A percentile compares a stretch with the other conserved stretches of the same genome.
Evolutionary conservation across 2,888 invertebrate species (phyloP).

Genomic region (Tetramorium bicarinatum): DNA sequence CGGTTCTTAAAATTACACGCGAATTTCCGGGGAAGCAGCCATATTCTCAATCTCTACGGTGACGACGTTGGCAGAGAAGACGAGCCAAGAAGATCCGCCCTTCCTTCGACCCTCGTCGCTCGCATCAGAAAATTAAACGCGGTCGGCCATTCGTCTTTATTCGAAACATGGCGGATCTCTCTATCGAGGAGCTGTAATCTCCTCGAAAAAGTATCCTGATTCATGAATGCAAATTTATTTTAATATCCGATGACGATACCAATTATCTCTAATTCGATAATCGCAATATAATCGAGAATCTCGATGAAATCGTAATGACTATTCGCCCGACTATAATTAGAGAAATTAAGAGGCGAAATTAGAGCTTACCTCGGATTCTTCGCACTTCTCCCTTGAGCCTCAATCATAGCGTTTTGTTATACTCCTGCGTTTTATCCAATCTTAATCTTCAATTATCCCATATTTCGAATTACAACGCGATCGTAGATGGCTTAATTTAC

Average conservation of each 20-base stretch:
- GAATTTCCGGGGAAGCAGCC: conserved; percentile 29
- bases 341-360: conserved; percentile 26
- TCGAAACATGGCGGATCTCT: conserved; percentile 47
- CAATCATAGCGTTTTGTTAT: background rate
- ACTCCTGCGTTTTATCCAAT: background rate
- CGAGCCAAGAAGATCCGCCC: conserved; percentile 54
- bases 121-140: conserved; percentile 54
- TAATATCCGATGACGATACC: background rate
- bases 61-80: conserved; percentile 47
- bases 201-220: background rate
- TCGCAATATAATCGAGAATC: conserved; percentile 43
- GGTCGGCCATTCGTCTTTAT: conserved; percentile 56
- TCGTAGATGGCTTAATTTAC: background rate
- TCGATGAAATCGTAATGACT: conserved; percentile 13
- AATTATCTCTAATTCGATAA: conserved; percentile 27
- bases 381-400: background rate
- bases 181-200: conserved; percentile 27
- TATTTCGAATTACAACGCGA: background rate
- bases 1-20: conserved; percentile 22
- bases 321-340: conserved; percentile 29
- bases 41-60: conserved; percentile 47
- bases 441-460: conserved; percentile 26
- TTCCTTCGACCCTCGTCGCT: conserved; percentile 48
- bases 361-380: conserved; percentile 7
- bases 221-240: conserved; percentile 13